Base-by-base conservation (phyloP, 1,140 invertebrate genomes). In the Pogonognathellus flavescens region DNA sequence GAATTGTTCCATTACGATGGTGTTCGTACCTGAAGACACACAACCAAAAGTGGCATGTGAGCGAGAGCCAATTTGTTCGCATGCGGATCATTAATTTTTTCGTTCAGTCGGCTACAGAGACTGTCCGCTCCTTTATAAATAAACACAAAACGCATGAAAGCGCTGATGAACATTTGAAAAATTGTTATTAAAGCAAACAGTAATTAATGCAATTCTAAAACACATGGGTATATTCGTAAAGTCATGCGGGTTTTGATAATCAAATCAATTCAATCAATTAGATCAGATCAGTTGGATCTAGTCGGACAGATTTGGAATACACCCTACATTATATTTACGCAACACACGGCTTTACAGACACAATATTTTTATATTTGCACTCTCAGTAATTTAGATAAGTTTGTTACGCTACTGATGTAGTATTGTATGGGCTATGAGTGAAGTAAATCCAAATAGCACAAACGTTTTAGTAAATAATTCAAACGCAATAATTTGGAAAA, bases 21-120 rank as follows among this genome's bases (percentile, higher is more conserved):
- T 41, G 31, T 16, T 88, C 91, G 90, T 90, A 95, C 95, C 92
- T 99, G 97, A 57, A 99, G 91, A 90, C 97, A 98, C 9, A 98
- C 97, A 93, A 98, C 95, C 31, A 99, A 91, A 18, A 99, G 91
- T 0, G 97, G 97, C 94, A 98, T 97, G 90, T 99, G 97, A 14
- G 96, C 96, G 86, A 99, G 91, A 55, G 98, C 95, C 86, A 98
- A 92, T 90, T 96, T 97, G 86, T 97, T 95, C 83, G 96, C 96
- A 89, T 97, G 95, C 90, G 95, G 95, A 0, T 96, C 95, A 90
- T 97, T 98, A 84, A 99, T 97, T 91, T 98, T 98, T 90, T 99
- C 98, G 0, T 96, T 97, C 10, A 99, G 92, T n/a, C 96, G 93
- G 57, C 94, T 95, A 90, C 97, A 98, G 11, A 99, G 91, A 90